Base-by-base conservation (phyloP, 2,888 invertebrate genomes). In the Pristionchus exspectatus region DNA sequence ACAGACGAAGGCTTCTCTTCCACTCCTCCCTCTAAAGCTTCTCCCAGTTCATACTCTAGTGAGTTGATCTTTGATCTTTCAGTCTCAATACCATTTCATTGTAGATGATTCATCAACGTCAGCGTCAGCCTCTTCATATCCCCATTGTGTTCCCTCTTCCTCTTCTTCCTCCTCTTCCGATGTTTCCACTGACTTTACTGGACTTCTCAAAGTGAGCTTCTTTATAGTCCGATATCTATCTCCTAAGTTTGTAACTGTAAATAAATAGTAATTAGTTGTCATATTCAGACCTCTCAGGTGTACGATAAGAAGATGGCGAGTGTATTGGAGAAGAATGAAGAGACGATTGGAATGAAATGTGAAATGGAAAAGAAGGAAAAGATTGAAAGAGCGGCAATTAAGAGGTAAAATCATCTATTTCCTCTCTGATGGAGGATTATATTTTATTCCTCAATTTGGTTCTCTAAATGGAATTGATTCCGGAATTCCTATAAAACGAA, bases 1-100 rank as follows among this genome's bases (percentile, higher is more conserved):
- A 54, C 50, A 30, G 86, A 86, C 66, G 86, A 86, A 66, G 86
- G 86, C 24, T 86, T 86, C 38, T 56, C 30, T 12, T 86, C 86
- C 33, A 21, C 86, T 27, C 30, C 86, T 21, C 63, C 86, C 16
- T 86, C 86, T 10, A 86, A 86, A 27, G 86, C 66, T 24, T 86
- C 86, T 16, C 86, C 86, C 50, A 27, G n/a, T 44, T 86, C 86
- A 5, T 38, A 12, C 16, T 86, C 86, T 54, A 86, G 86, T 86
- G 2, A 86, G 85, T 86, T 44, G 7, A 44, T 77, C 74, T 38
- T 74, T 84, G 27, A 54, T 77, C 77, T 44, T 44, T 77, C 10
- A 77, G 2, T 27, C 38, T 77, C 33, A 24, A 7, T 33, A 33
- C 38, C 7, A 16, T 59, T 10, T 50, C 44, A 59, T 30, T 54